Conservation (phyloP, 1,140 invertebrate genomes). For the Spodoptera litura region DNA sequence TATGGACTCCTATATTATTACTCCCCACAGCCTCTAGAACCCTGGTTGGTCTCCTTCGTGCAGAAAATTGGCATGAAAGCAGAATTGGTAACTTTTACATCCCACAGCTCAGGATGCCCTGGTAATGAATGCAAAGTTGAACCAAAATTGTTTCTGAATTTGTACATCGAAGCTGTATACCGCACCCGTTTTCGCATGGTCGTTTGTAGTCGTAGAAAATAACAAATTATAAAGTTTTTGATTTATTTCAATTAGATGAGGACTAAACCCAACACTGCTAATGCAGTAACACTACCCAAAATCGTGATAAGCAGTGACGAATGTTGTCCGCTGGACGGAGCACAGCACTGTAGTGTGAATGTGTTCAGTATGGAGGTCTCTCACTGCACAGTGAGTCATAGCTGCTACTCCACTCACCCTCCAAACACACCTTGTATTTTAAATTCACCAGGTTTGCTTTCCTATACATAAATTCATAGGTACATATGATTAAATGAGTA, state of each 20-base stretch:
- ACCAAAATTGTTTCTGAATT: too few relatives aligned
- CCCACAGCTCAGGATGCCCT: too few relatives aligned
- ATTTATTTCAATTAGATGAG: constrained; percentile 14
- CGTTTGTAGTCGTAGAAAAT: not conserved
- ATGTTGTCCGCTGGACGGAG: not conserved
- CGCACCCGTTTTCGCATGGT: not conserved
- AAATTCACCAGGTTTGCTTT: not conserved
- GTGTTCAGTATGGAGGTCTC: not conserved
- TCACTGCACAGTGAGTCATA: not conserved
- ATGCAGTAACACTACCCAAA: not conserved
- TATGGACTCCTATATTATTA: not conserved
- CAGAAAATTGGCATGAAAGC: too few relatives aligned
- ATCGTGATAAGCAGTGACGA: not conserved
- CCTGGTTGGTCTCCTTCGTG: too few relatives aligned
- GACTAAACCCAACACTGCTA: not conserved
- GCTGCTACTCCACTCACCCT: too few relatives aligned
- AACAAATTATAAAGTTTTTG: not conserved
- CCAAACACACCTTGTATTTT: too few relatives aligned
- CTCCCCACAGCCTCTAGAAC: too few relatives aligned
- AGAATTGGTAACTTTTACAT: too few relatives aligned
- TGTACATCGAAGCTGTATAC: not conserved
- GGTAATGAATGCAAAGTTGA: too few relatives aligned
- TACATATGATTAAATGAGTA: too few relatives aligned
- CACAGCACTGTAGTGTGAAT: not conserved
- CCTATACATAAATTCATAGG: too few relatives aligned